Percentiles rank a stretch among this genome's conserved stretches.
phyloP scores from a whole-genome alignment of 2,888 invertebrate species.

The Creontiades dilutus region DNA sequence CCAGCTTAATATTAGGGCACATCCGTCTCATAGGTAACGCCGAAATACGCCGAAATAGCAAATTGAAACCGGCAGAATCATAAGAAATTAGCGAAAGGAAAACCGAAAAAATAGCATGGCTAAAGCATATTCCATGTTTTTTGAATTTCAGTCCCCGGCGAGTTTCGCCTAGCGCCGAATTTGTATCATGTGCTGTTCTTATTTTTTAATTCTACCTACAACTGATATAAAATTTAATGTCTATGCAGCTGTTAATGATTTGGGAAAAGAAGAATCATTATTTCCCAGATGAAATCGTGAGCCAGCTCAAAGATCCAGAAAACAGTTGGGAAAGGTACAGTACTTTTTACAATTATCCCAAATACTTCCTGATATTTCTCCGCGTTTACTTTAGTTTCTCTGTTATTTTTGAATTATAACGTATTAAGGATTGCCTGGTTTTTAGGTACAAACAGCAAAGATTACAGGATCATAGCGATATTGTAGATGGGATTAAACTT shows the following conservation, averaged over 20 bases:
- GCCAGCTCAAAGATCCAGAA: slow-evolving; percentile 91
- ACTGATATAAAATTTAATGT: background rate
- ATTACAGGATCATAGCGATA: slow-evolving; percentile 88
- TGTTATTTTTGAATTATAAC: background rate
- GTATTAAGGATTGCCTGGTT: background rate
- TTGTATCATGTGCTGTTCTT: background rate
- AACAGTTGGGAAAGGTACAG: slow-evolving; percentile 88
- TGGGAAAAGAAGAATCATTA: slow-evolving; percentile 98
- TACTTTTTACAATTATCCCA: background rate
- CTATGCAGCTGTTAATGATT: slow-evolving; percentile 86
- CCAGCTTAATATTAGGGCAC: too few species aligned
- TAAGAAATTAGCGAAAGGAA: too few species aligned
- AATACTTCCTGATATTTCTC: background rate
- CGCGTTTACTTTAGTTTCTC: background rate
- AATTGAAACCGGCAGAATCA: too few species aligned
- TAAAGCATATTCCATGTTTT: too few species aligned
- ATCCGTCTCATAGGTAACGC: too few species aligned
- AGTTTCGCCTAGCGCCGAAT: too few species aligned
- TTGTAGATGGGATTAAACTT: slow-evolving; percentile 87
- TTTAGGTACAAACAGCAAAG: slow-evolving; percentile 90
- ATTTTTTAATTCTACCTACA: background rate
- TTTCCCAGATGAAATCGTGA: slow-evolving; percentile 89
- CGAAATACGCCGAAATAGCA: too few species aligned
- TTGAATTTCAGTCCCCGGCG: too few species aligned
- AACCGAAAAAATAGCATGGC: too few species aligned